Evolutionary conservation across 2,797 vertebrate genomes (phyloP), one percentile per base, ranked within the genome.

Genomic region (Arctocebus calabarensis): DNA sequence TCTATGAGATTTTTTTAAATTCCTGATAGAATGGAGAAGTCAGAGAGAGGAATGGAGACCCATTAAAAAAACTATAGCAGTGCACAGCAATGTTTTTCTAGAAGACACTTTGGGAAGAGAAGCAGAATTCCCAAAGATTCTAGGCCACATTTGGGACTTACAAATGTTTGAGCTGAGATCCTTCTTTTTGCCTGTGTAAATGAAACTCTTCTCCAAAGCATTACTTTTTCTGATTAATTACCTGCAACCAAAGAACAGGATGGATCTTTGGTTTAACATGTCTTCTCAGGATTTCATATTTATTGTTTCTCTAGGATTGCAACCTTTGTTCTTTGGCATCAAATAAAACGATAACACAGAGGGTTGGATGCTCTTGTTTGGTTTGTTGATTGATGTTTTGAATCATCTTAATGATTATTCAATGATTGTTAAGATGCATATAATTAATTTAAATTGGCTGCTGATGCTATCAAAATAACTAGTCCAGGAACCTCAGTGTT

Each of bases 321-420:
- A 77, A 68, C 20, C 22, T 94, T 94, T 83, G n/a, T 89, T 87
- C 61, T 94, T 55, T 81, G 29, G 27, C 91, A 9, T 89, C 57
- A 81, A 84, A 83, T 3, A 68, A 66, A 96, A 90, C 64, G 75
- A 64, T 45, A 32, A 27, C n/a, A 62, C 13, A 82, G 32, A 57
- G 12, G 43, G 7, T 1, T 61, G 16, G 59, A 5, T 29, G 91
- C 10, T 37, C 66, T 74, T n/a, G 43, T 70, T 75, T 62, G 25
- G 6, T 37, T 64, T 70, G 22, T 37, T 82, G 71, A 29, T 25
- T 74, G 32, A 94, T 70, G 34, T 68, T 89, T 90, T 84, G 16
- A 66, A 37, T 96, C 91, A 89, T 61, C 40, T 89, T 83, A 91
- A 75, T 91, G 83, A 93, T 88, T 84, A 79, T 34, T 93, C 70